Evolutionary conservation across 2,113 vertebrate genomes (phyloP).

Genomic region (Melanostigma gelatinosum): DNA sequence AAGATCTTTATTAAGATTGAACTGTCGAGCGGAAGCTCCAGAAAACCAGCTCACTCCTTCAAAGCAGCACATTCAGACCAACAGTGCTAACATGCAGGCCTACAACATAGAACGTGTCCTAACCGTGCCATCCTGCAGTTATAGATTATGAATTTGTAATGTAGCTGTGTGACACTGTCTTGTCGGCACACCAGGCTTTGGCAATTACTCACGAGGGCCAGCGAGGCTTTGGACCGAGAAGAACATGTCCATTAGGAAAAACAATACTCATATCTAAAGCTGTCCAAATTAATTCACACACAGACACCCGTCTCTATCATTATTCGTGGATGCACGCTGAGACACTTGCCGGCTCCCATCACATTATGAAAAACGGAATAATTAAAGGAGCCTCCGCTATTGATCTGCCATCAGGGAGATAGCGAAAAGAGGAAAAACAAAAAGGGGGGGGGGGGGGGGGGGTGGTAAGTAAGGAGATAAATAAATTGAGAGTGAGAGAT

Average conservation of each 20-base stretch:
- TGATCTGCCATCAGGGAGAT: conserved; percentile 51
- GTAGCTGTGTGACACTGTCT: neutral
- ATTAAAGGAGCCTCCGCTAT: conserved; percentile 42
- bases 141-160: conserved; percentile 31
- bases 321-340: conserved; percentile 32
- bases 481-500: conserved; percentile 13
- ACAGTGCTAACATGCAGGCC: conserved; percentile 15
- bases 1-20: conserved; percentile 64
- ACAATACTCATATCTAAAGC: conserved; percentile 65
- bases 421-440: neutral
- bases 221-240: conserved; percentile 29
- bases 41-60: conserved; percentile 43
- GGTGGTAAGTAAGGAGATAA: neutral
- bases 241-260: conserved; percentile 65
- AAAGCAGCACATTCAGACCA: conserved; percentile 47
- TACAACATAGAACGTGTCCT: neutral
- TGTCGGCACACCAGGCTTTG: conserved; percentile 7
- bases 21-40: conserved; percentile 21
- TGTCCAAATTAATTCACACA: conserved; percentile 47
- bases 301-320: conserved; percentile 44
- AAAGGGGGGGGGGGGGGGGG: neutral
- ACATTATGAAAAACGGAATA: conserved; percentile 53
- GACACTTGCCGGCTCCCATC: conserved; percentile 29
- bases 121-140: conserved; percentile 17
- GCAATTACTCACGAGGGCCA: conserved; percentile 37